phyloP scores from a whole-genome alignment of 2,888 invertebrate genomes.

The Agrotis puta region DNA sequence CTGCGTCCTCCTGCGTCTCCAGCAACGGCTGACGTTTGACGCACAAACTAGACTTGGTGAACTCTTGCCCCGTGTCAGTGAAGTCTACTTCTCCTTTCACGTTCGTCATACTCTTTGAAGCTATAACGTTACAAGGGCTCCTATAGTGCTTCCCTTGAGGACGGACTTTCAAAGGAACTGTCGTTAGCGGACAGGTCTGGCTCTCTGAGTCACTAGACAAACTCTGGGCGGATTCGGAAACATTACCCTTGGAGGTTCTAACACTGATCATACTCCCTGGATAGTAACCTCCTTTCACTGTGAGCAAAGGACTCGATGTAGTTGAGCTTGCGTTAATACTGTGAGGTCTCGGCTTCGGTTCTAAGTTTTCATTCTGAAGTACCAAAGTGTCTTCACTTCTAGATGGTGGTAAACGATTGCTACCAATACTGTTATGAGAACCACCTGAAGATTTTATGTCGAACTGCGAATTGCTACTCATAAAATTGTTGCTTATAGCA shows the following conservation, averaged over 20 bases:
- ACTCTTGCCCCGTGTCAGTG: slow-evolving; percentile 85
- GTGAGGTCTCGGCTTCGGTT: slow-evolving; percentile 90
- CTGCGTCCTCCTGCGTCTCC: slow-evolving; percentile 85
- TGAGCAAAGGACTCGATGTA: slow-evolving; percentile 93
- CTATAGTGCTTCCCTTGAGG: slow-evolving; percentile 85
- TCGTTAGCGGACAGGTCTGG: slow-evolving; percentile 89
- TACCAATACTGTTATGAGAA: slow-evolving; percentile 84
- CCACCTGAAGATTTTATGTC: slow-evolving; percentile 82
- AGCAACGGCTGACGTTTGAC: slow-evolving; percentile 89
- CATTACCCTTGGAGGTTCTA: slow-evolving; percentile 90
- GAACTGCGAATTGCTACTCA: slow-evolving; percentile 86
- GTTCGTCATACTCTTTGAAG: slow-evolving; percentile 92
- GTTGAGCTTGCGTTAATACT: slow-evolving; percentile 92
- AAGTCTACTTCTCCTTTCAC: slow-evolving; percentile 90
- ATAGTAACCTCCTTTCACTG: slow-evolving; percentile 91
- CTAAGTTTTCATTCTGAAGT: slow-evolving; percentile 81
- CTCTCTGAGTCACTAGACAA: slow-evolving; percentile 92
- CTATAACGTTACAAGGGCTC: slow-evolving; percentile 84
- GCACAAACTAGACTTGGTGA: slow-evolving; percentile 78
- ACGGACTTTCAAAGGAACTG: slow-evolving; percentile 91
- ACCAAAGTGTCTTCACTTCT: slow-evolving; percentile 95
- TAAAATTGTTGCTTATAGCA: slow-evolving; percentile 77
- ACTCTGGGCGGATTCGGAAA: slow-evolving; percentile 93
- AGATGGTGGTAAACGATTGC: slow-evolving; percentile 93
- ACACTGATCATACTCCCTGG: slow-evolving; percentile 92